phyloP scores from a whole-genome alignment of 2,113 vertebrate genomes.

The Aythya baeri region DNA sequence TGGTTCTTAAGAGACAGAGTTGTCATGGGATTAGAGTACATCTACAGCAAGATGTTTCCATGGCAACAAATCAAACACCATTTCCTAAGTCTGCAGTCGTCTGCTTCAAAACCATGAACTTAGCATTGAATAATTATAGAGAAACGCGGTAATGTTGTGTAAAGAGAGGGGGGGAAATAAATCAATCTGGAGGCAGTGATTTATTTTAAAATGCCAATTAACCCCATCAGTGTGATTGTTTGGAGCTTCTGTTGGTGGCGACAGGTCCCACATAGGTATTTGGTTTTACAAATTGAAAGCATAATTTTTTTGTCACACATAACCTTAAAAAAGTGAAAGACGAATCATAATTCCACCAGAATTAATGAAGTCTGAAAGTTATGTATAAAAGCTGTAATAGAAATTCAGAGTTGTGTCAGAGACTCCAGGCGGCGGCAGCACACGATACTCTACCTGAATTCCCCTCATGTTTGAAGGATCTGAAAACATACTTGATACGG shows the following conservation, averaged over 20 bases:
- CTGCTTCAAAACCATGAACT: slow-evolving; percentile 81
- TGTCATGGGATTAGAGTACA: slow-evolving; percentile 86
- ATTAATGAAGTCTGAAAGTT: slow-evolving; percentile 81
- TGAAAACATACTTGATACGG: slow-evolving; percentile 74
- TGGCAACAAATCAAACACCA: slow-evolving; percentile 86
- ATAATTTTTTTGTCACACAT: slow-evolving; percentile 75
- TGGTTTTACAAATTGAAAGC: slow-evolving; percentile 76
- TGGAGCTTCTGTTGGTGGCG: slow-evolving; percentile 59
- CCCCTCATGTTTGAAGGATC: slow-evolving; percentile 72
- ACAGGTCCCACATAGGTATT: slow-evolving; percentile 68
- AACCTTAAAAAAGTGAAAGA: slow-evolving; percentile 72
- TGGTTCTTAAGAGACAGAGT: slow-evolving; percentile 81
- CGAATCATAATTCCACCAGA: slow-evolving; percentile 73
- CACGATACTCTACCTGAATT: slow-evolving; percentile 72
- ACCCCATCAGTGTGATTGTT: slow-evolving; percentile 75
- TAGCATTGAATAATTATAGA: slow-evolving; percentile 83
- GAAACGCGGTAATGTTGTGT: slow-evolving; percentile 78
- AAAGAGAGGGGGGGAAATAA: slow-evolving; percentile 71
- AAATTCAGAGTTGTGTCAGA: slow-evolving; percentile 73
- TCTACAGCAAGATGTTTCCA: slow-evolving; percentile 83
- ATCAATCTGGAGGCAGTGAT: slow-evolving; percentile 77
- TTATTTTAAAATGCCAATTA: slow-evolving; percentile 83
- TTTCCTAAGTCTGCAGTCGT: slow-evolving; percentile 81
- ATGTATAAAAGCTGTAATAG: slow-evolving; percentile 71
- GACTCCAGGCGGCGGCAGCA: slow-evolving; percentile 51